Base-by-base conservation (phyloP, 2,113 vertebrate genomes). In the Plecotus auritus region DNA sequence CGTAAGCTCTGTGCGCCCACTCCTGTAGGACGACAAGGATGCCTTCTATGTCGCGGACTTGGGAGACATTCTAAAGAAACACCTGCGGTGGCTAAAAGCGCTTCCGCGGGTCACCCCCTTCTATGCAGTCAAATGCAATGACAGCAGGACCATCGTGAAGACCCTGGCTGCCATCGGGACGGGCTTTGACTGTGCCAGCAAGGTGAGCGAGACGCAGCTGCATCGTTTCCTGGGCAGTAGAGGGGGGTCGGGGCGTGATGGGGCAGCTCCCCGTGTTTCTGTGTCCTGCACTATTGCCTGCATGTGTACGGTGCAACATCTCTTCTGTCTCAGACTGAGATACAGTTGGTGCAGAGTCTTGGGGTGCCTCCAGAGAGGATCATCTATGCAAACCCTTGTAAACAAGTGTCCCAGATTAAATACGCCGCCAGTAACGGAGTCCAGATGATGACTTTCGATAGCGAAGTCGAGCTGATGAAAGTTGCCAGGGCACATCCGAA, bases 401-500 rank as follows among this genome's bases (percentile, higher is more conserved):
- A 99, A 97, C 99, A 99, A 98, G 98, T 99, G 42, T 99, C 99
- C 90, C 99, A 99, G 92, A 99, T 99, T 88, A 99, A 99, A 96
- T 99, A 99, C 78, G 99, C 99, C 14, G 99, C 99, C 81, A 98
- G 98, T 88, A 99, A 98, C 5, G 99, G 99, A 37, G 99, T 99
- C 82, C 99, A 99, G 98, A 99, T 99, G 99, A 99, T 99, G 99
- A 99, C 99, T 20, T 99, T 99, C 97, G 99, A 99, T 95, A 99
- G 99, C 23, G 99, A 99, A 95, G 99, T 99, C 76, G 99, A 99
- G 66, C 96, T 99, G 95, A 98, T 99, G 99, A 99, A 99, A 98
- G 99, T 99, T 76, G 99, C 99, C 91, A 99, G 99, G 87, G 98
- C 98, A 77, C 99, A 99, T 95, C 98, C 99, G 30, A 99, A 99